Percentiles rank a stretch among this genome's conserved stretches.
Conservation (phyloP, 2,797 vertebrate species). For the Anabacerthia variegaticeps region DNA sequence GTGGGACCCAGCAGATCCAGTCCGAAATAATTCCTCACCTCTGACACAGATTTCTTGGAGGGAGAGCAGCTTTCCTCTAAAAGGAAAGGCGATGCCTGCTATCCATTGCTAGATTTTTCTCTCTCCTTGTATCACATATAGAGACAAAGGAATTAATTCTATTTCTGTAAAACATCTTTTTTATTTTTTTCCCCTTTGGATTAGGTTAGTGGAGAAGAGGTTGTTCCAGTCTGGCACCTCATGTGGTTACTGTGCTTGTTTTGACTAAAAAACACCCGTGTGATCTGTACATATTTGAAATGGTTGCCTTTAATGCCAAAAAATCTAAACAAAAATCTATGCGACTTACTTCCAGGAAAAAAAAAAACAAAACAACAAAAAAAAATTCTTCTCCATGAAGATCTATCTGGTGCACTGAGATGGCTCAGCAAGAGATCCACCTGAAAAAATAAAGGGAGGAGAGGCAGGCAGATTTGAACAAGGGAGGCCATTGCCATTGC, state of each 20-base stretch:
- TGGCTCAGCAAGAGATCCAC: neutral
- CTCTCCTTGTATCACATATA: neutral
- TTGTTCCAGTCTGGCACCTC: constrained; percentile 61
- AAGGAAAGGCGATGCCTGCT: neutral
- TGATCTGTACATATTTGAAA: constrained; percentile 62
- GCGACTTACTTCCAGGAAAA: neutral
- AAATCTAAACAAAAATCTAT: constrained; percentile 11
- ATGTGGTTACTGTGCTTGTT: constrained; percentile 57
- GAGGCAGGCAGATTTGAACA: neutral
- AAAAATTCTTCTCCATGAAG: neutral
- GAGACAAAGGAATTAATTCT: constrained; percentile 49
- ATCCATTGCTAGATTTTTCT: neutral
- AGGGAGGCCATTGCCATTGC: neutral
- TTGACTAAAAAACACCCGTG: constrained; percentile 57
- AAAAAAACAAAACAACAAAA: neutral
- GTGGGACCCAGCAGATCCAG: neutral
- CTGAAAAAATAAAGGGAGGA: neutral
- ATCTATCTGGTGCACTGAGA: neutral
- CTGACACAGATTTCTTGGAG: neutral
- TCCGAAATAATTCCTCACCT: neutral
- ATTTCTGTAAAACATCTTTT: neutral
- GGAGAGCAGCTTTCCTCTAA: neutral
- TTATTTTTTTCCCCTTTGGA: neutral
- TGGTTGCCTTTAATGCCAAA: constrained; percentile 31
- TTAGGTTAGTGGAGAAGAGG: constrained; percentile 42